Conservation (phyloP, 2,113 vertebrate genomes). For the Microtus richardsoni region DNA sequence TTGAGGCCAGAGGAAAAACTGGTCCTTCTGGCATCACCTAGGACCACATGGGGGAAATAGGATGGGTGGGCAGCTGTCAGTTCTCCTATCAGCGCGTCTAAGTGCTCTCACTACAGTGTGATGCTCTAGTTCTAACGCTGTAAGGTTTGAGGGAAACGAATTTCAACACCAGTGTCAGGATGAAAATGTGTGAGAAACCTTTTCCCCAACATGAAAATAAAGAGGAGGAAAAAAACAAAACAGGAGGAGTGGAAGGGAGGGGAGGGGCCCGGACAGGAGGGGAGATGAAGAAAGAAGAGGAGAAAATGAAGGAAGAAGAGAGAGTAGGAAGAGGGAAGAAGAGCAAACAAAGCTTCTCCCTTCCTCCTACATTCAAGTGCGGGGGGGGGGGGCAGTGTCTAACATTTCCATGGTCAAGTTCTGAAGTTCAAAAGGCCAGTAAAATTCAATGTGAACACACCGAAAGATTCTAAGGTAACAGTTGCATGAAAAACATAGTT, state of each 20-base stretch:
- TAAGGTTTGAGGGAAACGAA: background rate
- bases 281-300: background rate
- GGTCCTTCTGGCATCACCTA: background rate
- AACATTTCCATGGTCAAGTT: slow-evolving; percentile 34
- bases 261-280: no score
- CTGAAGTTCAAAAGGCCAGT: background rate
- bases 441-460: background rate
- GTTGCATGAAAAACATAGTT: background rate
- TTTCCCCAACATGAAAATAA: background rate
- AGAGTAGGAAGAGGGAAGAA: background rate
- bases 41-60: background rate
- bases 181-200: background rate
- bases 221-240: no score
- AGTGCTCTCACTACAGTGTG: background rate
- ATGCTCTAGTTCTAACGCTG: background rate
- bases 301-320: background rate
- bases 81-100: background rate
- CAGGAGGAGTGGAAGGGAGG: no score
- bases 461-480: background rate
- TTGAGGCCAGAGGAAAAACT: background rate
- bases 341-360: slow-evolving; percentile 35
- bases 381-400: background rate
- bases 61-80: background rate
- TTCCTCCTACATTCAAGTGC: background rate
- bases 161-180: background rate